Conservation (phyloP, 2,113 vertebrate genomes). For the Cryptomyrus ogoouensis region DNA sequence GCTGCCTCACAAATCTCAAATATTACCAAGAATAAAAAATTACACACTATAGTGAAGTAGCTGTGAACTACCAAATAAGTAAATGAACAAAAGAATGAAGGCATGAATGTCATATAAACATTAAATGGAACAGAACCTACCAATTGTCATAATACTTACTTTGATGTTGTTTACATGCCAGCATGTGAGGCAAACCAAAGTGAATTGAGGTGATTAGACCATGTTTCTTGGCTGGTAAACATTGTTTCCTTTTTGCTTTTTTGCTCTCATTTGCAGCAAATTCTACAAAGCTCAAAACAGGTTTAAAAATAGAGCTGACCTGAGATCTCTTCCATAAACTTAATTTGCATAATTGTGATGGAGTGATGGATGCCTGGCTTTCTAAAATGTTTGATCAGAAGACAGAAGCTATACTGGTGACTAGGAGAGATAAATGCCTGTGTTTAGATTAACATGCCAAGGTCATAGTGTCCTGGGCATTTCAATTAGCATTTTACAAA, state of each 20-base stretch:
- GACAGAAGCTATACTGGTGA: constrained; percentile 58
- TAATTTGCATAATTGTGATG: constrained; percentile 44
- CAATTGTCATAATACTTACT: neutral
- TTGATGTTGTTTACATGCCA: neutral
- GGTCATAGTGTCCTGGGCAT: constrained; percentile 60
- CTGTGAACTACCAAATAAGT: neutral
- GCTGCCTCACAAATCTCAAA: neutral
- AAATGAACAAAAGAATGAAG: neutral
- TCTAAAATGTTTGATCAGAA: constrained; percentile 54
- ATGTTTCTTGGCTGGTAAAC: neutral
- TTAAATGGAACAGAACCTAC: neutral
- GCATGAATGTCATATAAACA: neutral
- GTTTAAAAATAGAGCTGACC: constrained; percentile 54
- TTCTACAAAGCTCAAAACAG: constrained; percentile 48
- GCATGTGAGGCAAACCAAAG: neutral
- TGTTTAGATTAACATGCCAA: constrained; percentile 64
- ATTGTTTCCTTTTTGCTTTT: neutral
- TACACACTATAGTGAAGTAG: neutral
- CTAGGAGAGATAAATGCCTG: constrained; percentile 65
- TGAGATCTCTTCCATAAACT: constrained; percentile 51
- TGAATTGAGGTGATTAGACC: neutral
- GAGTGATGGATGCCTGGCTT: constrained; percentile 57
- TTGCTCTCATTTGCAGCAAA: constrained; percentile 21
- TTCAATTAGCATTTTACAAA: constrained; percentile 61
- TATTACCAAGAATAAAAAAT: neutral